Conservation (phyloP, 2,113 vertebrate species). For the Gavialis gangeticus region DNA sequence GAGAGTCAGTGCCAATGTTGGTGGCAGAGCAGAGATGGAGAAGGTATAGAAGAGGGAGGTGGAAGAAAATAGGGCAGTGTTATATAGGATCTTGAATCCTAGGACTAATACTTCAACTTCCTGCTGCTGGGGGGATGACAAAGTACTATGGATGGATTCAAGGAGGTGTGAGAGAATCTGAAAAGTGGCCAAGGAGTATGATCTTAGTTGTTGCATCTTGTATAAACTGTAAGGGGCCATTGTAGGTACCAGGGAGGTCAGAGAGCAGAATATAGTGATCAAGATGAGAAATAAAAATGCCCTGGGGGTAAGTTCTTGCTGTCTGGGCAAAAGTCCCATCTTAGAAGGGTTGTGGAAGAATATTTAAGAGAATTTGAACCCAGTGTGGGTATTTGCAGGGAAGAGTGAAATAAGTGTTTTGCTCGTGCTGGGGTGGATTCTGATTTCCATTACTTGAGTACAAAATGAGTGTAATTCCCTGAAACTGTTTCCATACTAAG, state of each 20-base stretch:
- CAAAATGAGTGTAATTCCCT: not conserved
- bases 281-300: not conserved
- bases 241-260: accelerated
- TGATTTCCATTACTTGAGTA: not conserved
- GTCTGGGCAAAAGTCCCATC: not conserved
- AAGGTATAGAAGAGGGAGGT: not conserved
- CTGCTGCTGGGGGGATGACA: not conserved
- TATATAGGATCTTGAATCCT: not conserved
- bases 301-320: not conserved
- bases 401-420: accelerated
- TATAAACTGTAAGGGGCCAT: too few species aligned
- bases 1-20: accelerated
- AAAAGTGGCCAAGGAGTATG: not conserved
- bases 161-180: too few species aligned
- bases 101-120: not conserved
- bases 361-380: not conserved
- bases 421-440: not conserved
- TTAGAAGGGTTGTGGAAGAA: not conserved
- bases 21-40: not conserved
- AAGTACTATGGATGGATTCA: not conserved
- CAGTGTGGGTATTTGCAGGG: not conserved
- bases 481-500: not conserved
- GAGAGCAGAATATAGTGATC: not conserved
- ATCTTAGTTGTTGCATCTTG: not conserved
- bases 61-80: not conserved